Base-by-base conservation (phyloP, 2,797 vertebrate species). In the Avahi laniger region DNA sequence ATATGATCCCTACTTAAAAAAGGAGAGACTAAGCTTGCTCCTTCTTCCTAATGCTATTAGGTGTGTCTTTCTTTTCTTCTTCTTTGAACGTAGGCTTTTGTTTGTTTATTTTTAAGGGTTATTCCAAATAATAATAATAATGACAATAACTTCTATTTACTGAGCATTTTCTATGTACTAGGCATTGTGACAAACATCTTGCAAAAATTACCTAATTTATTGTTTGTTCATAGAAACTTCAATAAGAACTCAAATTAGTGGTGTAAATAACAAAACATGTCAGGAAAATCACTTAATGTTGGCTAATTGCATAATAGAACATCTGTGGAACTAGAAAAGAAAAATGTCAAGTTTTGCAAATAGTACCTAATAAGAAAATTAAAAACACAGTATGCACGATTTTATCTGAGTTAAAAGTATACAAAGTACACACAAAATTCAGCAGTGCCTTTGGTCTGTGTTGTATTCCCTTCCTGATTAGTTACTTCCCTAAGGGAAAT, bases 401-500 rank as follows among this genome's bases (percentile, higher is more conserved):
- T 79, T 92, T 88, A 93, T 91, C 24, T 73, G 50, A 70, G 73
- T 57, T 63, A 41, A 91, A 93, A 82, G 69, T 61, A 76, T 28
- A 69, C 3, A 33, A 89, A 50, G 72, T 50, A 10, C 28, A 26
- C 30, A 78, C 30, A 57, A 86, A 43, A 96, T 65, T 70, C 20
- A 59, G 52, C 67, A 85, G 69, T 46, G 54, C n/a, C 63, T 92
- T 81, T 75, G 41, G 43, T 30, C 33, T 81, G 7, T 54, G 24
- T 52, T 78, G 13, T 78, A 11, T 33, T 86, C 10, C 18, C 50
- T 89, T 81, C 35, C 35, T 78, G 38, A 52, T 57, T 43, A 59
- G 41, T 67, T 63, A 43, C 46, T 76, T 82, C 17, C 67, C 35
- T 43, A 5, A 78, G 70, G 28, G 48, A 92, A 82, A 86, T 67